Conservation (phyloP, 2,797 vertebrate species). For the Hephaestus fuliginosus region DNA sequence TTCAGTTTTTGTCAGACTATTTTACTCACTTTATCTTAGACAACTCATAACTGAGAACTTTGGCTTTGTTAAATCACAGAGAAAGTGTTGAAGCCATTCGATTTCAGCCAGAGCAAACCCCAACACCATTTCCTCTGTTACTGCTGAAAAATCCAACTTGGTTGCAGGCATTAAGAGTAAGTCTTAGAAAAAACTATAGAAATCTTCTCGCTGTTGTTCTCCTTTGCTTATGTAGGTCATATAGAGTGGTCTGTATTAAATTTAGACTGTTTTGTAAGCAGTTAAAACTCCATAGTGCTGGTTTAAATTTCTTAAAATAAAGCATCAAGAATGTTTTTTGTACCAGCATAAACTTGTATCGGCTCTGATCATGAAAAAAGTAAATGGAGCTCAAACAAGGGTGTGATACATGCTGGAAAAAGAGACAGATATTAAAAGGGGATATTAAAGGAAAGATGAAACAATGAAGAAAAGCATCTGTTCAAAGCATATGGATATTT, state of each 20-base stretch:
- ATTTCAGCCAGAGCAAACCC: no score
- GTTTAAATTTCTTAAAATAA: not conserved
- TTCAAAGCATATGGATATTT: slow-evolving; percentile 29
- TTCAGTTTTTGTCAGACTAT: not conserved
- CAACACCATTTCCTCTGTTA: no score
- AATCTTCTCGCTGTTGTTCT: no score
- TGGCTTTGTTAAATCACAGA: not conserved
- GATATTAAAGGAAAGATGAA: not conserved
- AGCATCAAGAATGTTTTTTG: no score
- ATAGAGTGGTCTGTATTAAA: no score
- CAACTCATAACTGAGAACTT: not conserved
- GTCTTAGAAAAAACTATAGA: no score
- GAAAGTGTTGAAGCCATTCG: not conserved
- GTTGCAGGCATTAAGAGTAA: no score
- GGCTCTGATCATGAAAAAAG: not conserved
- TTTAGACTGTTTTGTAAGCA: no score
- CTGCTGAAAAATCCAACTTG: no score
- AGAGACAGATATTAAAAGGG: not conserved
- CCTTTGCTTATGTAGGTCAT: no score
- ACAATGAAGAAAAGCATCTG: slow-evolving; percentile 20
- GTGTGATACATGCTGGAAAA: not conserved
- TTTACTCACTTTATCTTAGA: not conserved
- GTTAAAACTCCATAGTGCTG: no score
- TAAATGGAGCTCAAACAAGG: slow-evolving; percentile 1
- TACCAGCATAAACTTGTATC: not conserved